Base-by-base conservation (phyloP, 2,113 vertebrate species). In the Argyrosomus japonicus region DNA sequence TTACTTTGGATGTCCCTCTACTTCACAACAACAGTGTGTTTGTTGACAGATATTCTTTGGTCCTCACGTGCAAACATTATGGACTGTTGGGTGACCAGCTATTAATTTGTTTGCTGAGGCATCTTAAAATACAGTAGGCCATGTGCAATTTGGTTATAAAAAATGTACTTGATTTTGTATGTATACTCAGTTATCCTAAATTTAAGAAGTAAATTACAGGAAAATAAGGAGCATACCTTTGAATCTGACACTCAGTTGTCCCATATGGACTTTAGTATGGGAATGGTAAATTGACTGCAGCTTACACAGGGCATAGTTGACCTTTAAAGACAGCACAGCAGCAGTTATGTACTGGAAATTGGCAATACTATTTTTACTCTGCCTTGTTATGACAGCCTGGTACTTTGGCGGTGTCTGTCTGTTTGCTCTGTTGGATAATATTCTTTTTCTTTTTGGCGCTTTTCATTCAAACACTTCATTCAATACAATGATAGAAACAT, bases 281-380 rank as follows among this genome's bases (percentile, higher is more conserved):
- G 11, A 72, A 69, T 23, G 5, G 17, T 18, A 10, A 77, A 12
- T 51, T 29, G 40, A 56, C 68, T 69, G 80, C 51, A 75, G 70
- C 58, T 65, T 75, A 53, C 72, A 58, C 58, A 60, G 47, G 64
- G 29, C 15, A 36, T n/a, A 29, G 50, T 6, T 81, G 81, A 81
- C 77, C 77, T 83, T 84, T 80, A 79, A 75, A 79, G 68, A 29
- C 54, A 60, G 19, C n/a, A 29, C 29, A 64, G 63, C 50, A 51
- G 57, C 58, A 32, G 62, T 54, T 73, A 47, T 2, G 13, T 68
- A n/a, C 45, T 61, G 61, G n/a, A 71, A 70, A 67, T 56, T 75
- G 81, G 58, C 57, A 63, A 71, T 57, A 23, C n/a, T 12, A 18
- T 75, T 82, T 70, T 75, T 43, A 18, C 40, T 51, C 60, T 71